Evolutionary conservation across 2,888 invertebrate species (phyloP).

Genomic region (Salpingus planirostris): DNA sequence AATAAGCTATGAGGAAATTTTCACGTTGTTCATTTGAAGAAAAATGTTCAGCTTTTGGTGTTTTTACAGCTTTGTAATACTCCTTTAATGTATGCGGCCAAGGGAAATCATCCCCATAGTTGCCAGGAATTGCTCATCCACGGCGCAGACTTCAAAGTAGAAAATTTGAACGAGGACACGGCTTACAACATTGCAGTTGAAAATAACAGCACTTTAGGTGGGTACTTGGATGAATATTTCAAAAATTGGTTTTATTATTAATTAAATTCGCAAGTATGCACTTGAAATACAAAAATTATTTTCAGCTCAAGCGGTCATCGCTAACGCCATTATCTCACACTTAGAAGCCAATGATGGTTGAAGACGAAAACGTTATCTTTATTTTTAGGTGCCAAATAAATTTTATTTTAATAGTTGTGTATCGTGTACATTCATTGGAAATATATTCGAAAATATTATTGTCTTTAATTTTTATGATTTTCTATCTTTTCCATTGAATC

Average conservation of each 20-base stretch:
- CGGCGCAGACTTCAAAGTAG: constrained; percentile 71
- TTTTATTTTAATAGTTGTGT: too few species aligned
- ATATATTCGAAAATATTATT: too few species aligned
- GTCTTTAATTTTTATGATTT: too few species aligned
- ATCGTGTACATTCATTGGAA: too few species aligned
- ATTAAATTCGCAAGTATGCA: too few species aligned
- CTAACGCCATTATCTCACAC: constrained; percentile 54
- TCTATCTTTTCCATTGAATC: too few species aligned
- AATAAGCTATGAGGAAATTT: too few species aligned
- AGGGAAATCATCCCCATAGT: constrained; percentile 82
- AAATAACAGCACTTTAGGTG: constrained; percentile 49
- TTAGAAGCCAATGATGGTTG: constrained; percentile 3
- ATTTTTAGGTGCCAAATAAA: too few species aligned
- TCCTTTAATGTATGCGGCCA: constrained; percentile 84
- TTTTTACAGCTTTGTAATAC: constrained; percentile 71
- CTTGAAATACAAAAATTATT: constrained; percentile 10
- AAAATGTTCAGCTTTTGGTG: too few species aligned
- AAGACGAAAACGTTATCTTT: too few species aligned
- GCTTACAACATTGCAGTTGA: constrained; percentile 74
- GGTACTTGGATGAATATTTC: constrained; percentile 5
- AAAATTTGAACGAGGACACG: constrained; percentile 75
- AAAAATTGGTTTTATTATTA: constrained; percentile 1
- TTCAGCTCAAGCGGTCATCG: constrained; percentile 64
- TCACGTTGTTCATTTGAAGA: too few species aligned
- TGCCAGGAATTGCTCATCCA: constrained; percentile 73